Base-by-base conservation (phyloP, 2,888 invertebrate genomes). In the Tryphoninae sp. region DNA sequence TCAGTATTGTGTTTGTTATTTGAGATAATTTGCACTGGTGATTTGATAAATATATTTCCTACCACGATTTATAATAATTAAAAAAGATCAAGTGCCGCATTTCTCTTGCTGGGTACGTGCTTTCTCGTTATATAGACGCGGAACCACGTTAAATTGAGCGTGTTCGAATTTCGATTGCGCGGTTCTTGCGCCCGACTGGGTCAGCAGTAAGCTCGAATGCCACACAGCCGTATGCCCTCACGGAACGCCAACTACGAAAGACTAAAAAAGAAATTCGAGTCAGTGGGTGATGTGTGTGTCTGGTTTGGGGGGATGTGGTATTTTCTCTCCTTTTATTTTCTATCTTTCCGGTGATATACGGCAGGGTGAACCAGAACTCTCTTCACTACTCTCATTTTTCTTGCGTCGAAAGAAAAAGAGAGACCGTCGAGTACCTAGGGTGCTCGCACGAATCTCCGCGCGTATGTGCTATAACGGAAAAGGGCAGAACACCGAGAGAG, bases 151-250 rank as follows among this genome's bases (percentile, higher is more conserved):
- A 62, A 73, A 62, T 62, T 73, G 72, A 62, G 72, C 62, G 61
- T 62, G 61, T 73, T 55, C 40, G 62, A 62, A 73, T 73, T 73
- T 73, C 61, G 72, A 73, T 73, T 45, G 49, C 49, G 62, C 51
- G 74, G 59, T 78, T 68, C 59, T 58, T 68, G 73, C 69, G 59
- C 73, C 45, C 71, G 76, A 64, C 71, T 68, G 73, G 73, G 62
- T 68, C 67, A 69, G 61, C 67, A 69, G 23, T 59, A 59, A 72
- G 68, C 64, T 23, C 33, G 33, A 33, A 33, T 33, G 33, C 33
- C 33, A 33, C 33, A 6, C 33, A 4, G 6, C 6, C 33, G 33
- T 33, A 6, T 33, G 33, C 33, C 4, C 33, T 6, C 33, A 33
- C 33, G 33, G 6, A 33, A 6, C 33, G 33, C 33, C 22, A 58